Percentiles rank a stretch among this genome's conserved stretches.
These are phyloP conservation scores for Lutjanus erythropterus DNA, from an alignment of 2,113 vertebrate species.

Conservation along the genomic window DNA sequence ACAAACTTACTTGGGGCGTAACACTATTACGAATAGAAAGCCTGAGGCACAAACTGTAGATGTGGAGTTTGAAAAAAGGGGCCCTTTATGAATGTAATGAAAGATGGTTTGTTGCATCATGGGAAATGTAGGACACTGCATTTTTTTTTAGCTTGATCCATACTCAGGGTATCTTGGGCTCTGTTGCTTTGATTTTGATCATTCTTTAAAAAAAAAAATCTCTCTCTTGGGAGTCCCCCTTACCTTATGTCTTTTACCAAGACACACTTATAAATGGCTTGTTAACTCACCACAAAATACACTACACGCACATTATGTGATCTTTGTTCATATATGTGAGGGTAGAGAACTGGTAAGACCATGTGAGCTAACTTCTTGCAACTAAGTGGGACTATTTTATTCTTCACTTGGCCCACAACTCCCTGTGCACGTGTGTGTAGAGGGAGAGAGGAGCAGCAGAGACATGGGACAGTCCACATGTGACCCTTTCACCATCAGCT, in stretches of 20 bases:
- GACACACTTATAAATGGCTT: no score
- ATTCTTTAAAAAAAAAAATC: neutral
- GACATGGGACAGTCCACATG: constrained; percentile 3
- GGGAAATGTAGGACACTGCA: neutral
- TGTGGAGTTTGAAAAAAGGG: neutral
- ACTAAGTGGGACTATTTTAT: constrained; percentile 2
- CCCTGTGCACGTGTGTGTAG: neutral
- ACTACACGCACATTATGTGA: neutral
- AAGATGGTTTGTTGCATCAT: neutral
- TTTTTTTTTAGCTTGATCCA: neutral
- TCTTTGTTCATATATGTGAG: neutral
- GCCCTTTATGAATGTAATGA: neutral
- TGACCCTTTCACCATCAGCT: constrained; percentile 41
- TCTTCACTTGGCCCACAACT: neutral
- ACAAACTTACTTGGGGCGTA: no score
- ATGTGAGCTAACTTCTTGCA: neutral
- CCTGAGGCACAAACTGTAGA: neutral
- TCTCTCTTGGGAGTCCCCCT: neutral
- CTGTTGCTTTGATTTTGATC: neutral
- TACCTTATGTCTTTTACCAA: neutral
- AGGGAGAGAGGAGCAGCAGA: neutral
- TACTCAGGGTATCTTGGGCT: neutral
- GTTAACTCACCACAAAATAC: no score
- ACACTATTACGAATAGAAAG: neutral
- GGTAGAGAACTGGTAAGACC: neutral